Base-by-base conservation (phyloP, 2,888 invertebrate genomes). In the Synanthedon formicaeformis region DNA sequence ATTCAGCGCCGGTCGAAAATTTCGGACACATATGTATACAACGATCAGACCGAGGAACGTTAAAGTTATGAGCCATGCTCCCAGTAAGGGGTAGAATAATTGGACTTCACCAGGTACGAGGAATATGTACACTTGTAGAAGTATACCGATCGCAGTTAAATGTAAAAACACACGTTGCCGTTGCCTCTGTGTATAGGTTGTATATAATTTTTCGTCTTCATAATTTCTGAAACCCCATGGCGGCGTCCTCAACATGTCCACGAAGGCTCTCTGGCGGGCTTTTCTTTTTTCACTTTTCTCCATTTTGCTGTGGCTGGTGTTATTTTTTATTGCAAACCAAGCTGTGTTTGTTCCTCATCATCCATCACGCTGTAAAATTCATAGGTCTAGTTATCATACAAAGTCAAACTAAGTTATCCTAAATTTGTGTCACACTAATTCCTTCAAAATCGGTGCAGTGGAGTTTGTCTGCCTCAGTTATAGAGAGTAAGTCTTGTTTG, bases 1-100 rank as follows among this genome's bases (percentile, higher is more conserved):
- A 50, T 92, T 91, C 52, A 92, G 80, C 3, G 89, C 78, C 8
- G 89, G 77, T 83, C 92, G 74, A 4, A 68, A 64, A 11, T 63
- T 61, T n/a, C 62, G 69, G 6, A 73, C 50, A 51, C 71, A 71
- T 8, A 64, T 60, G 56, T 83, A 78, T 48, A 73, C 56, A 40
- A 63, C 60, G n/a, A 70, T 68, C 57, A 84, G 64, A 16, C 65
- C 60, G 50, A 75, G 50, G 59, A 84, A 76, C 48, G 68, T 59
- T 14, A 73, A 48, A 16, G 81, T 56, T 14, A 73, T 74, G 56
- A 77, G 55, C 40, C 66, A 60, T 50, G 77, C 66, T 11, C 71
- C 71, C 2, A 62, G 56, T 59, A 81, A 85, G 23, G 84, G 79
- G 52, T 71, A 74, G 41, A 61, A 57, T 41, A 81, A 58, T 58